phyloP scores from a whole-genome alignment of 1,140 invertebrate species.

The Scaptodrosophila lebanonensis region DNA sequence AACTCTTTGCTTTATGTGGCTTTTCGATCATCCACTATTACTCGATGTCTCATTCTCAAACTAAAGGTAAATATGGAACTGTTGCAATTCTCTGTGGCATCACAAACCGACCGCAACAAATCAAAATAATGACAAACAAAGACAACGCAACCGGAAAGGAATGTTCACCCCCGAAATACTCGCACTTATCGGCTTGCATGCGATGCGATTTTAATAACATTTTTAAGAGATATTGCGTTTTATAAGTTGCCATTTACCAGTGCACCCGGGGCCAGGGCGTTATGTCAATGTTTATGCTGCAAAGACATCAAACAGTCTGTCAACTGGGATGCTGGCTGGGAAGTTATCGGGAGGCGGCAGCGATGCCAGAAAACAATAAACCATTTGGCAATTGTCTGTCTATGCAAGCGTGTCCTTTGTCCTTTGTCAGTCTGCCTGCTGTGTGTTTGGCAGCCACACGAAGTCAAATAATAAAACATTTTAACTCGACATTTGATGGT shows the following conservation, averaged over 20 bases:
- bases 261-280: not conserved
- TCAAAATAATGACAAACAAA: constrained; percentile 47
- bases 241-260: constrained; percentile 33
- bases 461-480: constrained; percentile 74
- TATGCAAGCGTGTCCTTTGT: too few species aligned
- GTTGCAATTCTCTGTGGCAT: not conserved
- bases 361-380: constrained; percentile 60
- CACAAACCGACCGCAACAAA: constrained; percentile 36
- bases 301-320: constrained; percentile 60
- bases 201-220: constrained; percentile 69
- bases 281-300: constrained; percentile 52
- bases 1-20: too few species aligned
- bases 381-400: constrained; percentile 68
- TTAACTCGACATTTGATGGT: constrained; percentile 71
- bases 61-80: too few species aligned
- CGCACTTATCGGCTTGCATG: constrained; percentile 36
- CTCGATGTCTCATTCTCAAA: too few species aligned
- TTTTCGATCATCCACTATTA: too few species aligned
- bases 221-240: constrained; percentile 54
- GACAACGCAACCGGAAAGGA: constrained; percentile 3
- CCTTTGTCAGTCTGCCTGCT: constrained; percentile 14
- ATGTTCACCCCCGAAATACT: not conserved
- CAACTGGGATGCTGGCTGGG: constrained; percentile 33
- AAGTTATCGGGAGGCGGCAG: constrained; percentile 51
- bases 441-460: constrained; percentile 32